These are phyloP conservation scores for Galagoides demidoff DNA, from an alignment of 2,797 vertebrate genomes.

Conservation along the genomic window DNA sequence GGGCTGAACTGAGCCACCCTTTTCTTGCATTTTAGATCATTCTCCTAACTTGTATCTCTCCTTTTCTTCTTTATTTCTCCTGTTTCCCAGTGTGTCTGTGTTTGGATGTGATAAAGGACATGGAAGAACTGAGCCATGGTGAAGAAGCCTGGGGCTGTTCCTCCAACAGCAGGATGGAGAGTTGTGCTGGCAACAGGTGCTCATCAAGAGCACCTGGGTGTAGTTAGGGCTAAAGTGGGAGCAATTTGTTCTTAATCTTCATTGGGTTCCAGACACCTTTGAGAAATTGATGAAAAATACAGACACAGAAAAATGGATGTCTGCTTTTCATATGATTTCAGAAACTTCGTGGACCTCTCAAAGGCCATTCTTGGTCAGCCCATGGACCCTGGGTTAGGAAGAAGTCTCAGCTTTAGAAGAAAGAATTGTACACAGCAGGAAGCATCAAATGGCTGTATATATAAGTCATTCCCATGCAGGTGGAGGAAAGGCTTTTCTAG, in stretches of 20 bases:
- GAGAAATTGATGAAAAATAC: neutral
- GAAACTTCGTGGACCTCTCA: neutral
- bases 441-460: fast-evolving
- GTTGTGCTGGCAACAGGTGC: fast-evolving
- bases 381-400: neutral
- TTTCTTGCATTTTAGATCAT: neutral
- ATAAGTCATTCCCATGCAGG: neutral
- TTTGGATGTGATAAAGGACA: neutral
- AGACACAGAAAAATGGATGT: neutral
- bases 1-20: neutral
- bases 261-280: neutral
- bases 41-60: neutral
- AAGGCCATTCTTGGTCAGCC: neutral
- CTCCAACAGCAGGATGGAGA: neutral
- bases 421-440: neutral
- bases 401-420: neutral
- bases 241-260: neutral
- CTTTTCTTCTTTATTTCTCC: neutral
- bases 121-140: neutral
- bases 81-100: neutral
- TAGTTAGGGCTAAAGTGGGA: neutral
- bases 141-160: neutral
- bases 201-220: neutral
- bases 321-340: neutral
- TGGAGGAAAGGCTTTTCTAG: neutral